phyloP scores from a whole-genome alignment of 2,113 vertebrate genomes.

The Podarcis cretensis region DNA sequence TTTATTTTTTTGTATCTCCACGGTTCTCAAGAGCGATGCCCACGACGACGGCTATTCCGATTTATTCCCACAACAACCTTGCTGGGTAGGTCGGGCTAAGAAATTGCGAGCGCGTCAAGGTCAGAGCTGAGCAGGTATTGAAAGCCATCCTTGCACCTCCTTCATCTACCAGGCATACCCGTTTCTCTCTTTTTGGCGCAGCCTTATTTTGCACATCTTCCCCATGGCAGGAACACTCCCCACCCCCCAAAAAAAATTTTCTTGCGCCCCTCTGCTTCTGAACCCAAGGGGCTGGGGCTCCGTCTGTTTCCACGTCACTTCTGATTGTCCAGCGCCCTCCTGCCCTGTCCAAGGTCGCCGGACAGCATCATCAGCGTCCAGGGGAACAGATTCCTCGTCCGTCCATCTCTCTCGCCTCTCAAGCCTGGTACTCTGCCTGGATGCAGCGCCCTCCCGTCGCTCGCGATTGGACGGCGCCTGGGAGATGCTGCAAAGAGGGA shows the following conservation, averaged over 20 bases:
- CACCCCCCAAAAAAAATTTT: too few species aligned
- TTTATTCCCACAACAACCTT: background rate
- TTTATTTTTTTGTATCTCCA: background rate
- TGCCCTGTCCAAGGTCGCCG: background rate
- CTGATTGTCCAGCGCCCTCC: background rate
- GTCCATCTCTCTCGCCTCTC: background rate
- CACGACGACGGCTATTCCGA: accelerated
- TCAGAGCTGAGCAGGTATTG: too few species aligned
- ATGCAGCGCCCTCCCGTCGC: constrained; percentile 1
- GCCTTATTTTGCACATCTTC: background rate
- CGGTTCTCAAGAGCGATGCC: too few species aligned
- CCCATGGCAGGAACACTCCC: background rate
- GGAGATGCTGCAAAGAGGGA: constrained; percentile 14
- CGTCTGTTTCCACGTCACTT: background rate
- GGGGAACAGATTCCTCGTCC: background rate
- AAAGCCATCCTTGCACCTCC: background rate
- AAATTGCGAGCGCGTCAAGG: too few species aligned
- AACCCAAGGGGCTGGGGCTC: too few species aligned
- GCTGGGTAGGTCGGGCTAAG: background rate
- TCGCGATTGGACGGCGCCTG: background rate
- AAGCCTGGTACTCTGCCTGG: constrained; percentile 13
- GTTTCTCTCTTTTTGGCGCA: background rate
- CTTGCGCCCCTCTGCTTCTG: background rate
- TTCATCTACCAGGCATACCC: background rate
- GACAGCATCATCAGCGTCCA: background rate